Evolutionary conservation across 2,797 vertebrate genomes (phyloP), one percentile per base, ranked within the genome.

Genomic region (Sphaeramia orbicularis): DNA sequence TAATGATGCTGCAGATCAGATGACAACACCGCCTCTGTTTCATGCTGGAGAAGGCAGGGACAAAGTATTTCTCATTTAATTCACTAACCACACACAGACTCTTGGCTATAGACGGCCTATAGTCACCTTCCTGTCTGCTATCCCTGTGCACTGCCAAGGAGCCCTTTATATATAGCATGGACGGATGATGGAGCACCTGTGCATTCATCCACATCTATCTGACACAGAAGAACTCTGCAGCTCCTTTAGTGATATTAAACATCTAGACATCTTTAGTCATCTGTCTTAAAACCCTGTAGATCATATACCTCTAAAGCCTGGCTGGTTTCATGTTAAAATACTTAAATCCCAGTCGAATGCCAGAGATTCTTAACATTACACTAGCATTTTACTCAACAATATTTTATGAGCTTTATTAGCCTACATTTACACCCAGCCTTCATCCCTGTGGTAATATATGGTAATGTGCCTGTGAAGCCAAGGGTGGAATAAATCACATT

Each of bases 401-500:
- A 6, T 41, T 61, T 81, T 27, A 21, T 74, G 1, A 66, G 40
- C 37, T 70, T 51, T 48, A 59, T 64, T 64, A 52, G 36, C 52
- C 52, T 40, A 15, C 11, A 56, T 62, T 73, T 45, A 40, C 16
- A 54, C 14, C 53, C 5, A 71, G 57, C 13, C 42, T 40, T 52
- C 19, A 55, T 64, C 65, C 62, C 41, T 42, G 52, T 55, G 76
- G 72, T 66, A 76, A 60, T 73, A 43, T 50, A 74, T 62, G 4
- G 18, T 78, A 66, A 80, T 77, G 63, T 42, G 49, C 60, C 49
- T 57, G 32, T 27, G 12, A 63, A 41, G 66, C 56, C 10, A 55
- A 61, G 57, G 54, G 61, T 53, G 67, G 74, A 83, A 76, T 76
- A 66, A 78, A 86, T 83, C 54, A 38, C 58, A 74, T 78, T 79